Conservation (phyloP, 1,140 invertebrate genomes). For the Lethocerus indicus region DNA sequence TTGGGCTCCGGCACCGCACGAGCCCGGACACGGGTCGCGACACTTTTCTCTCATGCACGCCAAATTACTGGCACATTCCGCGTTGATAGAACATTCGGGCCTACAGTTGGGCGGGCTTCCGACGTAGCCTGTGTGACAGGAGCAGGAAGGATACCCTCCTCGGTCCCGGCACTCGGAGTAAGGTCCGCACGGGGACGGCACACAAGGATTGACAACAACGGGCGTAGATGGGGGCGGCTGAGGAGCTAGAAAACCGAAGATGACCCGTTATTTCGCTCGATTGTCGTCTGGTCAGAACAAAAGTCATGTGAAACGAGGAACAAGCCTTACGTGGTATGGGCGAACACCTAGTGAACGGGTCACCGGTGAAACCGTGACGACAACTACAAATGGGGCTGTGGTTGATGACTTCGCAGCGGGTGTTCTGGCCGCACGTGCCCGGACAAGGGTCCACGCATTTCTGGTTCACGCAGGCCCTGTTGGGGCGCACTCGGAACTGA, state of each 20-base stretch:
- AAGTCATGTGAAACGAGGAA: not conserved
- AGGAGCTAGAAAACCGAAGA: conserved; percentile 12
- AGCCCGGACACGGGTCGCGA: conserved; percentile 42
- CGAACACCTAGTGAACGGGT: conserved; percentile 25
- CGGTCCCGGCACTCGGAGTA: conserved; percentile 42
- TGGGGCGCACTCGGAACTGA: conserved; percentile 28
- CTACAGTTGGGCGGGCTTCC: conserved; percentile 44
- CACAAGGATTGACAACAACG: conserved; percentile 25
- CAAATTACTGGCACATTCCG: conserved; percentile 41
- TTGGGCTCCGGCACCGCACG: conserved; percentile 55
- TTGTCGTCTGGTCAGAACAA: not conserved
- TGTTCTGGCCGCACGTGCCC: conserved; percentile 33
- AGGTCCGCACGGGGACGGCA: conserved; percentile 40
- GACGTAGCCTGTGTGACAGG: conserved; percentile 39
- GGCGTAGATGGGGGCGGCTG: conserved; percentile 18
- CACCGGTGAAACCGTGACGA: conserved; percentile 31
- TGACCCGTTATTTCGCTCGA: conserved; percentile 13
- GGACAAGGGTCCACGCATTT: conserved; percentile 33
- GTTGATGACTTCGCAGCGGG: conserved; percentile 35
- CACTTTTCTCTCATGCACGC: conserved; percentile 54
- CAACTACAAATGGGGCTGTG: conserved; percentile 34
- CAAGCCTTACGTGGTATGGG: conserved; percentile 17
- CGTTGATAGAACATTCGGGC: conserved; percentile 44
- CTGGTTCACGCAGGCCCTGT: conserved; percentile 30
- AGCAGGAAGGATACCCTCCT: conserved; percentile 41